Conservation (phyloP, 2,888 invertebrate genomes). For the Mamestra brassicae region DNA sequence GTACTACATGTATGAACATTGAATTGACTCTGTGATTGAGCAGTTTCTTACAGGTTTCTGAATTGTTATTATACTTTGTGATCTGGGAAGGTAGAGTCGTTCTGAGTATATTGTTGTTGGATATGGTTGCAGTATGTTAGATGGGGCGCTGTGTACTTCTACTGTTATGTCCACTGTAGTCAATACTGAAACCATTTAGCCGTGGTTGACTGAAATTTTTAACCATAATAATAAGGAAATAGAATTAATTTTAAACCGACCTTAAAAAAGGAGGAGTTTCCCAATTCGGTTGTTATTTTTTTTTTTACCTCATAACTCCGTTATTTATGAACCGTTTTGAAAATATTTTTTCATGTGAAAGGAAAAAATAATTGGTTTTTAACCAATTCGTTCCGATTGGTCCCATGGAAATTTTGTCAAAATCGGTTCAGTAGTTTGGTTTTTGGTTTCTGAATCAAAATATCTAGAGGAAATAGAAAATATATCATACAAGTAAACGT, state of each 20-base stretch:
- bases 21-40: constrained; percentile 60
- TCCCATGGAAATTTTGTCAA: no score
- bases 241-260: not conserved
- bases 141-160: not conserved
- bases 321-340: no score
- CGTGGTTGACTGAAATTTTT: not conserved
- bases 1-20: constrained; percentile 49
- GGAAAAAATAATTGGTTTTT: no score
- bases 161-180: not conserved
- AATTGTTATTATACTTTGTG: constrained; percentile 55
- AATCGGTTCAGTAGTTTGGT: no score
- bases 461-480: no score
- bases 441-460: no score
- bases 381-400: no score
- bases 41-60: constrained; percentile 48
- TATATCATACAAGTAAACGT: no score
- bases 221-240: not conserved
- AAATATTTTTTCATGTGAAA: no score
- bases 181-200: not conserved
- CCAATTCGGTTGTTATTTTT: no score
- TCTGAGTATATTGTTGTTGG: constrained; percentile 10
- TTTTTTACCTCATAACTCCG: no score
- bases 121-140: constrained; percentile 14
- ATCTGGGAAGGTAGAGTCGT: constrained; percentile 36
- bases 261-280: no score